Conservation (phyloP, 2,113 vertebrate species). For the Rynchops niger region DNA sequence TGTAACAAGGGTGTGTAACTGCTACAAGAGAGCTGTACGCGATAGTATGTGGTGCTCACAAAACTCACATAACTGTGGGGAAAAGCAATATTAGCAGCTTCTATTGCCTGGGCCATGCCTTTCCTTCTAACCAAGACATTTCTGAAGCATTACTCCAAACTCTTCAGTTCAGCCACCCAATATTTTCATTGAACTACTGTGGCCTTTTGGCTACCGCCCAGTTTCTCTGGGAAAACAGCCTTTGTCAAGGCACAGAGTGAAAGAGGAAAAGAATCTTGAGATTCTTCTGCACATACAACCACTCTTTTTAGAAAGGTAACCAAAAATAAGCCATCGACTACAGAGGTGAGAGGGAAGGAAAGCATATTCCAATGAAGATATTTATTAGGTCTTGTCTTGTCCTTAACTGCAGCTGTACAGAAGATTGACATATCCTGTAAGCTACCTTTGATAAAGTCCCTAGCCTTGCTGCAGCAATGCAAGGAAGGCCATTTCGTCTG, state of each 20-base stretch:
- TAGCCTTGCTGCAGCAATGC: background rate
- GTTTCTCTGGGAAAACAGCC: background rate
- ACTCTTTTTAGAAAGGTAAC: slow-evolving; percentile 6
- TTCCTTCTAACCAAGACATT: background rate
- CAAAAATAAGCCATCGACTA: background rate
- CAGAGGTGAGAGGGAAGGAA: slow-evolving; percentile 19
- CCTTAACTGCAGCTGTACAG: slow-evolving; percentile 52
- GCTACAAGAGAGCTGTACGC: background rate
- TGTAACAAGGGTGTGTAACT: background rate
- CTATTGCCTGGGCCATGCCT: background rate
- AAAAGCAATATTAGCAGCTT: background rate
- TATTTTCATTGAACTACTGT: background rate
- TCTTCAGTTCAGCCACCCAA: background rate
- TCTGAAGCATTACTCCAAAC: background rate
- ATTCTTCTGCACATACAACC: background rate
- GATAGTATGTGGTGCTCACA: background rate
- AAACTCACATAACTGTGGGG: background rate
- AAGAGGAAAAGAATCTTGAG: background rate
- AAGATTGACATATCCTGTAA: slow-evolving; percentile 41
- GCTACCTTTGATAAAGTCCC: slow-evolving; percentile 19
- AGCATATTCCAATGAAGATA: slow-evolving; percentile 22
- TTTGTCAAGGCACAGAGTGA: background rate
- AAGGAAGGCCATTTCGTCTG: slow-evolving; percentile 14
- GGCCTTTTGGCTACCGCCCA: background rate
- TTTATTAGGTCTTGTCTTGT: slow-evolving; percentile 40